These are phyloP conservation scores for Lasioglossum oenotherae DNA, from an alignment of 2,888 invertebrate genomes.

Conservation along the genomic window DNA sequence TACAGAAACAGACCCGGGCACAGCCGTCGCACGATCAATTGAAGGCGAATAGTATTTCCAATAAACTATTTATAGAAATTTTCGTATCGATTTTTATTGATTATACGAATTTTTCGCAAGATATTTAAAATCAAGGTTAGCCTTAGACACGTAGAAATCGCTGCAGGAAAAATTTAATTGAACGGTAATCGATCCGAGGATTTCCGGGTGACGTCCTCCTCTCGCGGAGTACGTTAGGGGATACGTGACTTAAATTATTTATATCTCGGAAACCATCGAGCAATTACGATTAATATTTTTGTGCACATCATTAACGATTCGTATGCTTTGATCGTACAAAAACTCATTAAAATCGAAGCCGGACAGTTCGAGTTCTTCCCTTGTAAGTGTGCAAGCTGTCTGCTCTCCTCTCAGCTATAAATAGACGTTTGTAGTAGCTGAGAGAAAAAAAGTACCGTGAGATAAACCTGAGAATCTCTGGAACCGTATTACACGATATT, in stretches of 20 bases:
- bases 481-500: conserved; percentile 31
- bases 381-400: conserved; percentile 70
- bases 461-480: conserved; percentile 56
- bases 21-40: background rate
- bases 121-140: background rate
- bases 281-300: background rate
- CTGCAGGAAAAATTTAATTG: background rate
- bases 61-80: no score
- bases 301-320: conserved; percentile 49
- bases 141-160: background rate
- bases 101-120: no score
- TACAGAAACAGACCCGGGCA: no score
- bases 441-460: conserved; percentile 72
- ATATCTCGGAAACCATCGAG: background rate
- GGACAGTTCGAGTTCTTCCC: conserved; percentile 24
- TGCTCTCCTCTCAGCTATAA: conserved; percentile 74
- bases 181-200: background rate
- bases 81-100: no score
- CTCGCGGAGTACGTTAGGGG: background rate
- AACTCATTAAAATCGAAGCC: conserved; percentile 6
- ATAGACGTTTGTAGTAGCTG: conserved; percentile 74
- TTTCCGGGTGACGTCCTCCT: background rate
- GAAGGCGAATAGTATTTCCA: background rate
- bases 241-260: background rate
- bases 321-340: conserved; percentile 17